phyloP scores from a whole-genome alignment of 2,888 invertebrate genomes.

The Actias luna region DNA sequence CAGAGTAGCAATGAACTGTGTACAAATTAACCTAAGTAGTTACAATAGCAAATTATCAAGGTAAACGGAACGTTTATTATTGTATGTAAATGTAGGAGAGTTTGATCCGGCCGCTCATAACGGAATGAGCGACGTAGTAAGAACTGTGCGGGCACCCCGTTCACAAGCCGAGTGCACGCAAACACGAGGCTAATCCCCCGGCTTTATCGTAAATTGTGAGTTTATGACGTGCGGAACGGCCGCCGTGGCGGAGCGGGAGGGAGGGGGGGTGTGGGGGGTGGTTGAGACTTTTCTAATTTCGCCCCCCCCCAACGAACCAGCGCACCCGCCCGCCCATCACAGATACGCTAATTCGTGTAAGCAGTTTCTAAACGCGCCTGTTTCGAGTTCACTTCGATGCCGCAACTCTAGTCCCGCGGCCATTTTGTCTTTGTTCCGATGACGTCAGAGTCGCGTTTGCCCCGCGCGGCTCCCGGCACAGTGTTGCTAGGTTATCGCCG shows the following conservation, averaged over 20 bases:
- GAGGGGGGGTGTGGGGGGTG: too few species aligned
- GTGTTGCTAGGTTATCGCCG: conserved; percentile 62
- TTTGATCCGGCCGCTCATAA: background rate
- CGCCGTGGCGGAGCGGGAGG: conserved; percentile 51
- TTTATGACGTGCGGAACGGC: conserved; percentile 82
- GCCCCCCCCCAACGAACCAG: conserved; percentile 50
- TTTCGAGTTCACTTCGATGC: conserved; percentile 74
- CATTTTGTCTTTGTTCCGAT: conserved; percentile 34
- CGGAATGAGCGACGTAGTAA: background rate
- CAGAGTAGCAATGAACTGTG: too few species aligned
- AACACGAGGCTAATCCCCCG: conserved; percentile 81
- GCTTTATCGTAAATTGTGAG: conserved; percentile 83
- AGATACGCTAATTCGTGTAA: conserved; percentile 82
- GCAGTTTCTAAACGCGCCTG: conserved; percentile 80
- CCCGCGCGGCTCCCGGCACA: conserved; percentile 13
- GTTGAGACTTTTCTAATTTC: conserved; percentile 78
- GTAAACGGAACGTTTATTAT: background rate
- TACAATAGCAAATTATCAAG: background rate
- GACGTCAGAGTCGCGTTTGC: conserved; percentile 42
- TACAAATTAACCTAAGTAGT: too few species aligned
- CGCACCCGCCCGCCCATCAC: conserved; percentile 55
- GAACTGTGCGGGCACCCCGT: background rate
- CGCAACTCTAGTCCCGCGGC: conserved; percentile 41
- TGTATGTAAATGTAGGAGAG: background rate
- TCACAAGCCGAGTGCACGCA: conserved; percentile 71